A percentile compares a stretch with the other conserved stretches of the same genome.
These are phyloP conservation scores for Lepidostoma basale DNA, from an alignment of 1,140 invertebrate species.

Conservation along the genomic window DNA sequence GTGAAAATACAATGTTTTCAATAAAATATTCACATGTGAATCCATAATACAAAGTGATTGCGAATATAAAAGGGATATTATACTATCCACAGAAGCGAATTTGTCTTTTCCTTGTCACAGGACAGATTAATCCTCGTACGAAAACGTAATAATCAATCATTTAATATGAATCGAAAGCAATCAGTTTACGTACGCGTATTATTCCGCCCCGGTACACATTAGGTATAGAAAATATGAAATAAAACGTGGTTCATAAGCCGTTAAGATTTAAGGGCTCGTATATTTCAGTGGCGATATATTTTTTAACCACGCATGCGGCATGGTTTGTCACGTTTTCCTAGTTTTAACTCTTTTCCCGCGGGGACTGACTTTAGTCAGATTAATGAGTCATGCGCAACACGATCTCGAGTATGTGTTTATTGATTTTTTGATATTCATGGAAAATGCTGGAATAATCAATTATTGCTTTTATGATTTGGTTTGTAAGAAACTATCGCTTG, in stretches of 20 bases:
- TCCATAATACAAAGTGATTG: background rate
- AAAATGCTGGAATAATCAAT: background rate
- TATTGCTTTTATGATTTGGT: too few species aligned
- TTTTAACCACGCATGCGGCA: background rate
- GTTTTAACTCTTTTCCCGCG: too few species aligned
- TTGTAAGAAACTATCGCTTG: too few species aligned
- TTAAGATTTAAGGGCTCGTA: slow-evolving; percentile 3
- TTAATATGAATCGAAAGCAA: background rate
- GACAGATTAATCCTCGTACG: background rate
- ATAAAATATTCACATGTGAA: background rate
- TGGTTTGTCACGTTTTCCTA: background rate
- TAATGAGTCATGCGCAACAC: background rate
- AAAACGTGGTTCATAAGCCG: background rate
- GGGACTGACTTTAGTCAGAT: background rate
- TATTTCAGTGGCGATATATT: background rate
- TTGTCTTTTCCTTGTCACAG: background rate
- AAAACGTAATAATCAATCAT: background rate
- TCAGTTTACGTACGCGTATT: background rate
- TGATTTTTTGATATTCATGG: background rate
- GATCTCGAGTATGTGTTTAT: background rate
- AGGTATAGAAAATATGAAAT: background rate
- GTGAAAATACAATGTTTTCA: background rate
- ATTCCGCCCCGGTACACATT: background rate
- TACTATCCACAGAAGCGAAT: background rate
- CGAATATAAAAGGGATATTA: background rate